A percentile compares a stretch with the other conserved stretches of the same genome.
phyloP scores from a whole-genome alignment of 2,113 vertebrate species.

The Apus apus region DNA sequence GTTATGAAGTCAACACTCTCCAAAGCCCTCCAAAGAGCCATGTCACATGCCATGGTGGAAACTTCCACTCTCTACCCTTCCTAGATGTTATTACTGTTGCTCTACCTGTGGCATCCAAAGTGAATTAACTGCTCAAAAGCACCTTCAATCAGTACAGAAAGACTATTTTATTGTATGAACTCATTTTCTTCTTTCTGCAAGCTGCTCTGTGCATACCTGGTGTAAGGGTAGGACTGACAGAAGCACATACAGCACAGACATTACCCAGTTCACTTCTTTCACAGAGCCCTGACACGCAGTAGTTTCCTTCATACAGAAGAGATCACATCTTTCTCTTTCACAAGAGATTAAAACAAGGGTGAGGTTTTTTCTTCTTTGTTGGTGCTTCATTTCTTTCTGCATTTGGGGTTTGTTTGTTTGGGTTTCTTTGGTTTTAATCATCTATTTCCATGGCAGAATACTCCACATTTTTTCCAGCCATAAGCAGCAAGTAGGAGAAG shows the following conservation, averaged over 20 bases:
- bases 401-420: background rate
- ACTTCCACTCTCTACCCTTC: background rate
- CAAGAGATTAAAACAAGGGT: background rate
- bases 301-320: background rate
- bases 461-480: background rate
- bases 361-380: background rate
- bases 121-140: background rate
- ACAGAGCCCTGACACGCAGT: background rate
- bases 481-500: background rate
- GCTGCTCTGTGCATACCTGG: background rate
- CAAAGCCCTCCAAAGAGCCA: background rate
- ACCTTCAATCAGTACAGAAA: background rate
- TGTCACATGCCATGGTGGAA: background rate
- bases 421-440: background rate
- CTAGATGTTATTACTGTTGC: background rate
- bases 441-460: background rate
- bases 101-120: background rate
- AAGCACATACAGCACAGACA: background rate
- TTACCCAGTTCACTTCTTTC: background rate
- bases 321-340: background rate
- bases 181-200: background rate
- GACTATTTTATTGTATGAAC: background rate
- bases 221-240: background rate
- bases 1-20: background rate
- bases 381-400: background rate